Conservation (phyloP, 2,888 invertebrate species). For the Helicoverpa assulta region DNA sequence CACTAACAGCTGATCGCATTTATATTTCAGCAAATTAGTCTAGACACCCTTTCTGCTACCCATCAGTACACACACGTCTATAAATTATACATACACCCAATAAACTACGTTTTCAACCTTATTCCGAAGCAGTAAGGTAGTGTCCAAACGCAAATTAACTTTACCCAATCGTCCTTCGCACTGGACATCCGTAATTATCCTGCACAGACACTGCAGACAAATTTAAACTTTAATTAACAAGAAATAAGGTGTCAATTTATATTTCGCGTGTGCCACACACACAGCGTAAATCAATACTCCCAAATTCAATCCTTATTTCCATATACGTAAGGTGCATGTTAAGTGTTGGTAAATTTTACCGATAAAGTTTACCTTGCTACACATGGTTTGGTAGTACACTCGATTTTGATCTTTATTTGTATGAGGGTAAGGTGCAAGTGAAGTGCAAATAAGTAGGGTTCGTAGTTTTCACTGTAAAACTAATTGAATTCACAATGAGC, state of each 20-base stretch:
- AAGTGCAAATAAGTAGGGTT: constrained; percentile 11
- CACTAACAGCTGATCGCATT: constrained; percentile 40
- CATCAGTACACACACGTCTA: background rate
- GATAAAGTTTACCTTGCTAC: constrained; percentile 16
- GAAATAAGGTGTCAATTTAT: background rate
- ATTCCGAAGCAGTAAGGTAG: rapidly evolving
- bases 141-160: constrained; percentile 4
- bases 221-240: constrained; percentile 5
- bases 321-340: constrained; percentile 27
- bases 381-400: background rate
- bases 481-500: constrained; percentile 73
- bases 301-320: constrained; percentile 36
- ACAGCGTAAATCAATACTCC: constrained; percentile 9
- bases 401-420: constrained; percentile 22
- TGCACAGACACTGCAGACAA: constrained; percentile 1
- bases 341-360: constrained; percentile 22
- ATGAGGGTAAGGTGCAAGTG: background rate
- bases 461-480: constrained; percentile 59
- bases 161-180: constrained; percentile 26
- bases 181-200: constrained; percentile 27
- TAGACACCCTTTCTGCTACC: constrained; percentile 38
- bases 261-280: background rate
- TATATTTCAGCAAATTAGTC: constrained; percentile 49
- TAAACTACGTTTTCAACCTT: constrained; percentile 8
- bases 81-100: background rate